Evolutionary conservation across 2,113 vertebrate species (phyloP), one percentile per base, ranked within the genome.

Genomic region (Isichthys henryi): DNA sequence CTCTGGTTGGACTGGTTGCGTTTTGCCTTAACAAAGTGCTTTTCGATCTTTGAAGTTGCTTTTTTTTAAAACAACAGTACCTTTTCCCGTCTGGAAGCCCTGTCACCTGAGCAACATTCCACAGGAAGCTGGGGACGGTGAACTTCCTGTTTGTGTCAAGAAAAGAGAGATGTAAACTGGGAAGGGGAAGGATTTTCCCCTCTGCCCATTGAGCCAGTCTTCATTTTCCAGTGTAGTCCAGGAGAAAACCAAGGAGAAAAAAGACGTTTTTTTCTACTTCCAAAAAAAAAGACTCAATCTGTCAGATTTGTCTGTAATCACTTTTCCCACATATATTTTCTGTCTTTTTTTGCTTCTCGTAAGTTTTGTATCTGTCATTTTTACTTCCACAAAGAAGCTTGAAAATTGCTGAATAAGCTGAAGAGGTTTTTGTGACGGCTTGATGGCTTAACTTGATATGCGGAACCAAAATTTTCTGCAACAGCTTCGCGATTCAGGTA

Each of bases 91-190:
- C 84, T 87, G 87, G 90, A 43, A 91, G 91, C 88, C 88, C 88
- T 70, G 88, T 74, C 93, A 91, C 91, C 90, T 74, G 2, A 92
- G 91, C 46, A 46, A 83, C 87, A 84, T 90, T 90, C 90, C 92
- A 88, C 92, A 93, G 93, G 92, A 94, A 94, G 90, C 89, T 91
- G 90, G 90, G 89, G 88, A 84, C 85, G 89, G 46, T 90, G 90
- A 88, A 89, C 91, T 95, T 95, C 93, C 94, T 94, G 94, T 94
- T 95, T 95, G 92, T 92, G 88, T 86, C 87, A 58, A 82, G 90
- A 90, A 52, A 86, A 91, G 91, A 93, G 93, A 88, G 91, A 88
- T 86, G 86, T 62, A 83, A 89, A 50, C 5, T 87, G 88, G 74
- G 86, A 53, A 56, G 88, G 89, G 66, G 89, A 88, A 90, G 88